phyloP scores from a whole-genome alignment of 2,888 invertebrate genomes.

The Andrena chrysosceles region DNA sequence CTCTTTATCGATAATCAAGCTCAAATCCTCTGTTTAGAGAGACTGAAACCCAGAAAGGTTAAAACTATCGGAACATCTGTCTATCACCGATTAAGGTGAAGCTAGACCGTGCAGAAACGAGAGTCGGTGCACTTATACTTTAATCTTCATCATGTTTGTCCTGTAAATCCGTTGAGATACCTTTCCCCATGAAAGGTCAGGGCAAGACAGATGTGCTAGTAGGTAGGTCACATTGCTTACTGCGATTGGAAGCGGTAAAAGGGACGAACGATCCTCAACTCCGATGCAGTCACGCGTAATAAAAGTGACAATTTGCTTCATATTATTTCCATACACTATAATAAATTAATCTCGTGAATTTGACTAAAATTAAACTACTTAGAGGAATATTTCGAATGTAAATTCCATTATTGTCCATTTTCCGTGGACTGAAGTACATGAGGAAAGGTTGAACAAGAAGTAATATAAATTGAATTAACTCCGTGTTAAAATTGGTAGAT shows the following conservation, averaged over 20 bases:
- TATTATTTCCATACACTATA: neutral
- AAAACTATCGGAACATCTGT: neutral
- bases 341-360: neutral
- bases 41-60: slow-evolving; percentile 14
- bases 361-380: neutral
- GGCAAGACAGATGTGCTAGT: slow-evolving; percentile 65
- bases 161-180: slow-evolving; percentile 66
- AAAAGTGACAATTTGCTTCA: neutral
- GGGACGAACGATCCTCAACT: slow-evolving; percentile 30
- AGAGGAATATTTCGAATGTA: neutral
- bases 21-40: neutral
- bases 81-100: slow-evolving; percentile 15
- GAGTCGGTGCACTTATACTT: slow-evolving; percentile 47
- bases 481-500: too few relatives aligned
- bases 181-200: slow-evolving; percentile 74
- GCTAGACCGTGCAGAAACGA: slow-evolving; percentile 25
- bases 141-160: slow-evolving; percentile 61
- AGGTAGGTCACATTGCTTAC: slow-evolving; percentile 64
- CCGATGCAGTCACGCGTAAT: slow-evolving; percentile 15
- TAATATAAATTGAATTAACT: too few relatives aligned
- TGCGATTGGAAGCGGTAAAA: slow-evolving; percentile 59
- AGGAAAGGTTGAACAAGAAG: too few relatives aligned
- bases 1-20: too few relatives aligned
- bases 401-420: neutral
- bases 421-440: too few relatives aligned